Evolutionary conservation across 1,140 invertebrate species (phyloP), one percentile per base, ranked within the genome.

Genomic region (Drosophila insularis): DNA sequence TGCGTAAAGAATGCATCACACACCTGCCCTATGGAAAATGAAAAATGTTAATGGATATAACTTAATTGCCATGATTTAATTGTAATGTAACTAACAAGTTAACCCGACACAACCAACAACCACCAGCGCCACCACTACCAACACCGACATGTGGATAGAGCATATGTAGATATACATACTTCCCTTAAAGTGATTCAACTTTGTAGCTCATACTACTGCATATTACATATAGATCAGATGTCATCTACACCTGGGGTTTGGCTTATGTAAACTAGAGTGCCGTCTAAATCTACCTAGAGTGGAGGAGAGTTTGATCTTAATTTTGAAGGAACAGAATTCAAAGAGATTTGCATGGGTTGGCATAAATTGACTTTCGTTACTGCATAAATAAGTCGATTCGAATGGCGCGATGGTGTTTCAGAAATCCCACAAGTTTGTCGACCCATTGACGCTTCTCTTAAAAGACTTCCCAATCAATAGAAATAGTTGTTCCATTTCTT

Each of bases 11-110:
- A 64, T 46, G 31, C 31, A 21, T 66, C 46, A 73, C 68, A 82
- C 82, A 87, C 79, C 82, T 87, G 82, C 82, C 72, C 79, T 74
- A 40, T 87, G 76, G 43, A 46, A 40, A 27, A 27, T 35, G 32
- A 11, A 68, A 87, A 89, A 89, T 87, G 80, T 89, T 89, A 87
- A 89, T 87, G 56, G 27, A 8, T 35, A 76, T 73, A 65, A 73
- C 56, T 60, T 75, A 59, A 58, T 58, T 58, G 55, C 27, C 59
- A 55, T 74, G 53, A 53, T 56, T 81, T 76, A 87, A 81, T 86
- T 81, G 71, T 50, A 74, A 55, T 66, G 50, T 56, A 75, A 65
- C 53, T 43, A 71, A 85, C 81, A 68, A 78, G 81, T 85, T 46
- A 67, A 39, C 63, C 46, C 14, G n/a, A 14, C 11, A 67, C 14